Percentiles rank a stretch among this genome's conserved stretches.
Evolutionary conservation across 1,140 invertebrate species (phyloP).

Genomic region (Ctenoplectra terminalis): DNA sequence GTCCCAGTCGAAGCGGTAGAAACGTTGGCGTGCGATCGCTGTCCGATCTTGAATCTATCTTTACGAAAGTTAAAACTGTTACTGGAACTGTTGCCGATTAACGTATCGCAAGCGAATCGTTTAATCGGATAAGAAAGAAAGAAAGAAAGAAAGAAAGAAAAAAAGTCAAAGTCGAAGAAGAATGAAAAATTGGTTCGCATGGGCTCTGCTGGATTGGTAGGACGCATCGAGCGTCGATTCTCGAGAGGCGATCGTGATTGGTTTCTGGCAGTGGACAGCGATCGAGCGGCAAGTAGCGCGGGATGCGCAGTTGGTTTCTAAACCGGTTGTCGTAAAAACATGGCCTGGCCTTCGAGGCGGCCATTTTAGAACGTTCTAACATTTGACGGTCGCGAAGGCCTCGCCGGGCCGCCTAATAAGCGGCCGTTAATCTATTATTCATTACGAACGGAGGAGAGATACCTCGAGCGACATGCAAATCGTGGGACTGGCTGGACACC

Average conservation of each 20-base stretch:
- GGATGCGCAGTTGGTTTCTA: slow-evolving; percentile 74
- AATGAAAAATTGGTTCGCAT: slow-evolving; percentile 6
- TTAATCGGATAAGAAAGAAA: background rate
- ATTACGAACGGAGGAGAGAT: slow-evolving; percentile 66
- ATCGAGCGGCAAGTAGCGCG: slow-evolving; percentile 45
- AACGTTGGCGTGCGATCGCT: background rate
- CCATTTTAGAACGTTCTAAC: slow-evolving; percentile 81
- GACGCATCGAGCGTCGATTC: slow-evolving; percentile 22
- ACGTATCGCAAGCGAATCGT: background rate
- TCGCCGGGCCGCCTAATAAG: slow-evolving; percentile 77
- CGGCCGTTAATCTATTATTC: slow-evolving; percentile 79
- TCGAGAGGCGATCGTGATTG: slow-evolving; percentile 69
- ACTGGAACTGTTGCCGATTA: no score
- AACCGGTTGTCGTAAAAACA: slow-evolving; percentile 80
- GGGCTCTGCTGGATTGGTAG: slow-evolving; percentile 30
- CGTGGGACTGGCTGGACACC: background rate
- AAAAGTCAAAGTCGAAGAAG: slow-evolving; percentile 4
- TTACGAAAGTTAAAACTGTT: no score
- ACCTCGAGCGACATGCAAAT: slow-evolving; percentile 73
- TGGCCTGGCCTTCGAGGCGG: slow-evolving; percentile 77
- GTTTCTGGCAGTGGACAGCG: slow-evolving; percentile 70
- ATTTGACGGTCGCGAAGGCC: slow-evolving; percentile 78
- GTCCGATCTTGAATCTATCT: background rate
- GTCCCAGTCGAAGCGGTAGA: slow-evolving; percentile 13
- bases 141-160: background rate